Percentiles rank a stretch among this genome's conserved stretches.
These are phyloP conservation scores for Clusia tigrina DNA, from an alignment of 2,888 invertebrate species.

Conservation along the genomic window DNA sequence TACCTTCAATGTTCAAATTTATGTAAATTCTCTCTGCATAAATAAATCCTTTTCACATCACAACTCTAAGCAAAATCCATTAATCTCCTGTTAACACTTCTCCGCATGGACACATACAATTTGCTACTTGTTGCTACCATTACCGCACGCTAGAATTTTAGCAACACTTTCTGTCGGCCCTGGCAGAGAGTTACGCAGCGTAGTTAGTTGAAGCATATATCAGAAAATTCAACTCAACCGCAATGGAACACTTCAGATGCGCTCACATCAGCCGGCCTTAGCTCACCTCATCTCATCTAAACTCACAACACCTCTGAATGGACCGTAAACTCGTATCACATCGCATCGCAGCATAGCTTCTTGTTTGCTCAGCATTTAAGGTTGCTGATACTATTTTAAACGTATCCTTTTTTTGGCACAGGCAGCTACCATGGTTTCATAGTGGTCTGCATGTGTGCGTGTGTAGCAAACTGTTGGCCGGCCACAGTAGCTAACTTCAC, in stretches of 20 bases:
- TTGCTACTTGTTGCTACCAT: conserved; percentile 52
- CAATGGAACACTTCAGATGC: not conserved
- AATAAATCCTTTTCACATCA: too few relatives aligned
- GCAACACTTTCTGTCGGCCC: conserved; percentile 47
- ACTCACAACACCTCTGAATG: too few relatives aligned
- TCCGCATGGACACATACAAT: conserved; percentile 39
- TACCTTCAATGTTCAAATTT: too few relatives aligned
- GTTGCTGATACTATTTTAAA: conserved; percentile 48
- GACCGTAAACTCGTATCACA: conserved; percentile 31
- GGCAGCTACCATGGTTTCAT: too few relatives aligned
- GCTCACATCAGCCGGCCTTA: too few relatives aligned
- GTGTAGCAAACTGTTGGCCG: conserved; percentile 5
- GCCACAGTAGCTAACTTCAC: conserved; percentile 48
- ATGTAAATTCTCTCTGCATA: too few relatives aligned
- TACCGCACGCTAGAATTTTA: conserved; percentile 16
- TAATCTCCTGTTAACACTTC: conserved; percentile 42
- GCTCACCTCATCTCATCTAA: too few relatives aligned
- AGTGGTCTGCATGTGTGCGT: too few relatives aligned
- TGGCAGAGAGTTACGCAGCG: conserved; percentile 29
- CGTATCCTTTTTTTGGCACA: conserved; percentile 30
- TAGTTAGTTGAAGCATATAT: not conserved
- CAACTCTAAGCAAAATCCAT: too few relatives aligned
- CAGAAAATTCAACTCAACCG: not conserved
- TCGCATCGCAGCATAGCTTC: conserved; percentile 39
- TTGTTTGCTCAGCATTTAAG: conserved; percentile 53